phyloP scores from a whole-genome alignment of 2,797 vertebrate genomes.

The Eulemur albifrons region DNA sequence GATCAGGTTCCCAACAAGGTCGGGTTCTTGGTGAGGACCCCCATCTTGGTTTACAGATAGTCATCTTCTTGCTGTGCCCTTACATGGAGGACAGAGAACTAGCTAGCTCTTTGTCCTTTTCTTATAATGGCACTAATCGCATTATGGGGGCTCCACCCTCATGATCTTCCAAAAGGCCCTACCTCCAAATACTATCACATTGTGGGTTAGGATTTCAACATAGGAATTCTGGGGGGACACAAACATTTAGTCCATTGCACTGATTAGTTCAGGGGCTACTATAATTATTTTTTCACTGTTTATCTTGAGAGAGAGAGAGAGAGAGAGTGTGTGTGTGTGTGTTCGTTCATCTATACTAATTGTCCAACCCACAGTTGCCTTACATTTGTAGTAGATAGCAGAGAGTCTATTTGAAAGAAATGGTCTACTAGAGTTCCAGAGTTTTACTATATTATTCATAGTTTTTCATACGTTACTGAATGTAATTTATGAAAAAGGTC shows the following conservation, averaged over 20 bases:
- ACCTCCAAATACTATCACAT: not conserved
- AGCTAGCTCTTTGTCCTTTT: not conserved
- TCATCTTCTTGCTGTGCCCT: not conserved
- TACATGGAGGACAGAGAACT: not conserved
- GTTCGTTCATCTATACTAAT: not conserved
- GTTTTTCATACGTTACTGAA: not conserved
- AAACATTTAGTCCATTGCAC: not conserved
- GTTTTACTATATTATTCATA: not conserved
- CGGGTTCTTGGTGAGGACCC: not conserved
- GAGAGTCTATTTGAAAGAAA: not conserved
- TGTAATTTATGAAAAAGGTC: not conserved
- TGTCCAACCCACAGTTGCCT: not conserved
- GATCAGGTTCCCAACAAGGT: not conserved
- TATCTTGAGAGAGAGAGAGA: not conserved
- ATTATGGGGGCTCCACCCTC: not conserved
- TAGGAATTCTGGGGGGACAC: not conserved
- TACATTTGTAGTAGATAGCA: not conserved
- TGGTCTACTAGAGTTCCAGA: not conserved
- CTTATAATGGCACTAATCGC: not conserved
- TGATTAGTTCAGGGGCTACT: not conserved
- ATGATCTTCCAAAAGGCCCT: not conserved
- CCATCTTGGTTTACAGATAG: not conserved
- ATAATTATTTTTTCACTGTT: not conserved
- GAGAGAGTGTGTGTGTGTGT: not conserved
- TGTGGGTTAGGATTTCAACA: not conserved